These are phyloP conservation scores for Datnioides undecimradiatus DNA, from an alignment of 2,113 vertebrate species.

Conservation along the genomic window DNA sequence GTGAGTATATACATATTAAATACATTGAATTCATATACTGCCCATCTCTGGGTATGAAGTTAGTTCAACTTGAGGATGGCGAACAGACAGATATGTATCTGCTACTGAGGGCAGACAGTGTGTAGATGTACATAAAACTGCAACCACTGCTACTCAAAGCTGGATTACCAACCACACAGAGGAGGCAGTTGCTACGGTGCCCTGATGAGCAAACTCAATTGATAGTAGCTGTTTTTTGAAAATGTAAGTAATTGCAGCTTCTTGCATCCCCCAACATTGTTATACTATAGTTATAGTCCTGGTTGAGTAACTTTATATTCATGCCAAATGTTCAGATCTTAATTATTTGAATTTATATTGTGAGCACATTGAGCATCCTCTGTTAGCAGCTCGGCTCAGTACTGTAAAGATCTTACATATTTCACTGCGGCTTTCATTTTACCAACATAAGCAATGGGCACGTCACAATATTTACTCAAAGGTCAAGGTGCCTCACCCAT, in stretches of 20 bases:
- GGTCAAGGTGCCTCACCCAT: not conserved
- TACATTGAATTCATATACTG: too few relatives aligned
- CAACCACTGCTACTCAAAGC: not conserved
- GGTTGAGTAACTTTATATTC: too few relatives aligned
- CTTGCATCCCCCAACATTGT: too few relatives aligned
- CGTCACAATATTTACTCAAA: not conserved
- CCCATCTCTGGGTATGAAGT: too few relatives aligned
- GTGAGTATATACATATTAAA: too few relatives aligned
- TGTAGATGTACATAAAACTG: not conserved
- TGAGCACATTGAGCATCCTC: too few relatives aligned
- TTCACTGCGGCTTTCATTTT: not conserved
- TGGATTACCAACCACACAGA: not conserved
- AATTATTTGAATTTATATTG: too few relatives aligned
- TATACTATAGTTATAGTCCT: too few relatives aligned
- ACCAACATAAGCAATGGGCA: not conserved
- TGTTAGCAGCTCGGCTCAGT: too few relatives aligned
- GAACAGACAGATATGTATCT: not conserved
- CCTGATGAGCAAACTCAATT: not conserved
- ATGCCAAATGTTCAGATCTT: too few relatives aligned
- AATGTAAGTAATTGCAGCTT: not conserved
- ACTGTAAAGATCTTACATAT: too few relatives aligned
- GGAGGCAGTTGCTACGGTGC: not conserved
- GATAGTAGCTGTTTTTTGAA: not conserved
- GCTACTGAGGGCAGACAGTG: not conserved
- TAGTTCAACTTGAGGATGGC: not conserved